Evolutionary conservation across 2,797 vertebrate species (phyloP).

Genomic region (Phoeniculus purpureus): DNA sequence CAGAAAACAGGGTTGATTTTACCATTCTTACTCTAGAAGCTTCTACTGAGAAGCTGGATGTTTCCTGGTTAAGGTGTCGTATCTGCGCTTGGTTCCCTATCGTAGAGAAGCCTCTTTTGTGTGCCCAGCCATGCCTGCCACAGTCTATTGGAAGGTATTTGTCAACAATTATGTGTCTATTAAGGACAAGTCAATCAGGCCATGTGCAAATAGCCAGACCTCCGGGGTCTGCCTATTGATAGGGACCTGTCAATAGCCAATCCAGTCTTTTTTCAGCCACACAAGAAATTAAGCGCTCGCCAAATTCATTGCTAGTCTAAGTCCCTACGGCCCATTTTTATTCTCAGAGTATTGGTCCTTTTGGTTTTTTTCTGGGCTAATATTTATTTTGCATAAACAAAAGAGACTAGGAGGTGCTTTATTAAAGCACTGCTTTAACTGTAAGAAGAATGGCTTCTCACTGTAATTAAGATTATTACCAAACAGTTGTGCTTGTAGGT

Average conservation of each 20-base stretch:
- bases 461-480: conserved; percentile 60
- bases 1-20: accelerated
- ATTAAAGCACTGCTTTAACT: conserved; percentile 28
- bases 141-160: conserved; percentile 96
- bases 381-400: conserved; percentile 63
- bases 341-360: neutral
- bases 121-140: conserved; percentile 72
- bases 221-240: conserved; percentile 89
- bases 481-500: conserved; percentile 23
- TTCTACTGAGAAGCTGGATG: neutral
- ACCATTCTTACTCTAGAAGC: neutral
- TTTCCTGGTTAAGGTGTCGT: neutral
- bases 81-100: neutral
- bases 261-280: conserved; percentile 86
- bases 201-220: conserved; percentile 90
- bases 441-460: conserved; percentile 3
- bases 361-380: neutral
- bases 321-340: conserved; percentile 33
- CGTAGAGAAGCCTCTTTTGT: conserved; percentile 62
- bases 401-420: neutral
- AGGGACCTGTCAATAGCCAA: conserved; percentile 90
- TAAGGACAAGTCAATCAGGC: conserved; percentile 98
- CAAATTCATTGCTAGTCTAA: conserved; percentile 74
- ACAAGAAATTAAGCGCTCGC: conserved; percentile 83
- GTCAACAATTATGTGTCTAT: conserved; percentile 99